Conservation (phyloP, 2,113 vertebrate genomes). For the Vidua chalybeata region DNA sequence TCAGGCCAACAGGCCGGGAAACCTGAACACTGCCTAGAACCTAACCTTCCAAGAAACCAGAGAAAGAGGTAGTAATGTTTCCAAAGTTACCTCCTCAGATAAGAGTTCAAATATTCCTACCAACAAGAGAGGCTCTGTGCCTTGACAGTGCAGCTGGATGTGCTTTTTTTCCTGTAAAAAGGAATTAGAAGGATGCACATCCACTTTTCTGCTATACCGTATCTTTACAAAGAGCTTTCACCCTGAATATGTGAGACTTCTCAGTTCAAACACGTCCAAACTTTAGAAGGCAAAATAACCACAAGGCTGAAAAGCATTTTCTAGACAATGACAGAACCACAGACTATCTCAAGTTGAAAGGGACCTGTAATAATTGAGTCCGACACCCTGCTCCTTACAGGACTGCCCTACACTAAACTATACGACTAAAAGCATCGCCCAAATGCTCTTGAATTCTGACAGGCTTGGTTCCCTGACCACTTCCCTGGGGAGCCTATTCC, state of each 20-base stretch:
- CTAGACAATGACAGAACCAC: not conserved
- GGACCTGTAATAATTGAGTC: not conserved
- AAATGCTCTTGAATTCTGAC: not conserved
- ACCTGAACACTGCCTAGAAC: not conserved
- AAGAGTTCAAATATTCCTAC: not conserved
- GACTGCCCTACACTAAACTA: not conserved
- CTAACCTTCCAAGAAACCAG: not conserved
- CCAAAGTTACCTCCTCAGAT: not conserved
- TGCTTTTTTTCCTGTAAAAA: not conserved
- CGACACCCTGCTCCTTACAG: accelerated
- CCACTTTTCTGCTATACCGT: not conserved
- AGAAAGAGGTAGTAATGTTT: not conserved
- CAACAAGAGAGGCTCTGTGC: not conserved
- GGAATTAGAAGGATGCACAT: not conserved
- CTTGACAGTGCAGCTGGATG: not conserved
- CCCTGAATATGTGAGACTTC: not conserved
- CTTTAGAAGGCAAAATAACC: not conserved
- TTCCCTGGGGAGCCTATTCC: not conserved
- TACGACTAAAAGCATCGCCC: not conserved
- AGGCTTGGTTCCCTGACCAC: not conserved
- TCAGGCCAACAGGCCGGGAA: not conserved
- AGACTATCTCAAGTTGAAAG: not conserved
- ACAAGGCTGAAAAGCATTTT: not conserved
- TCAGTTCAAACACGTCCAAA: not conserved
- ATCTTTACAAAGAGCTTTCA: not conserved